phyloP scores from a whole-genome alignment of 2,888 invertebrate genomes.

The Pterobdella sp. region DNA sequence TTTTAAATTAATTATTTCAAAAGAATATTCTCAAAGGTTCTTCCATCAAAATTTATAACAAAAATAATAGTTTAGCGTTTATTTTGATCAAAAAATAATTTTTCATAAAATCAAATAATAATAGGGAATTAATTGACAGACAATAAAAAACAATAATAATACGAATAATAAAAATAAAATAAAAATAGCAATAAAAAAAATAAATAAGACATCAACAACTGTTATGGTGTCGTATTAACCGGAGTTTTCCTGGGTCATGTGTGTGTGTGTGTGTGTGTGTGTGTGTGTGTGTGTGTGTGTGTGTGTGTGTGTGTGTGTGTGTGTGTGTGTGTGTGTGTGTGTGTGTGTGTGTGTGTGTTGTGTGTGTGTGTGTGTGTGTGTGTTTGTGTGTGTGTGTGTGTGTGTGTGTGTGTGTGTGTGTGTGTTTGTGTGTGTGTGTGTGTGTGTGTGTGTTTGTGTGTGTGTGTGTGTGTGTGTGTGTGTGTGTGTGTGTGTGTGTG shows the following conservation, averaged over 20 bases:
- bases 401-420: conserved; percentile 1
- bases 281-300: neutral
- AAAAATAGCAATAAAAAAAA: too few relatives aligned
- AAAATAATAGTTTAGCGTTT: too few relatives aligned
- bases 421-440: neutral
- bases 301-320: neutral
- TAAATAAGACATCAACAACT: too few relatives aligned
- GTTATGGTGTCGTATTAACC: too few relatives aligned
- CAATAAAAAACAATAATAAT: neutral
- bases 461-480: conserved; percentile 1
- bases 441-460: neutral
- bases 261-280: neutral
- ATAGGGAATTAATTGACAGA: neutral
- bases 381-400: conserved; percentile 1
- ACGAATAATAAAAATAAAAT: neutral
- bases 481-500: conserved; percentile 1
- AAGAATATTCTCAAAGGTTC: too few relatives aligned
- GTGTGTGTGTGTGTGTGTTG: neutral
- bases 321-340: conserved; percentile 1
- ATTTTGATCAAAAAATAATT: too few relatives aligned
- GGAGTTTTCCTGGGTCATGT: too few relatives aligned
- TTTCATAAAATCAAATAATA: too few relatives aligned
- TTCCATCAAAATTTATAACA: too few relatives aligned
- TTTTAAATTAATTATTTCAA: too few relatives aligned
- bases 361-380: conserved; percentile 1